phyloP scores from a whole-genome alignment of 2,113 vertebrate species.

The Phrynocephalus versicolor region DNA sequence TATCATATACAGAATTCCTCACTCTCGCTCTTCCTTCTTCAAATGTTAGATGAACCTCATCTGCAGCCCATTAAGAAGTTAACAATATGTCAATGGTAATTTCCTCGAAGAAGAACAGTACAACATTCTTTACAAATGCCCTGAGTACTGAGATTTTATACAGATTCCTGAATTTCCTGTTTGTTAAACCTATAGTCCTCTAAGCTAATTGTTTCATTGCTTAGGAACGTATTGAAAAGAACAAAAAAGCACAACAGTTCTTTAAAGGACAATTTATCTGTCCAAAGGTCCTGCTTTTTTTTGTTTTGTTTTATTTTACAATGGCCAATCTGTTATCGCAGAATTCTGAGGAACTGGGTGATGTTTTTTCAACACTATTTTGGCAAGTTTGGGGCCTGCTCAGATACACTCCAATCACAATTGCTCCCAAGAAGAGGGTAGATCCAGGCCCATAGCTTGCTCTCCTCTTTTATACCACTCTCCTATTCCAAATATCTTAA shows the following conservation, averaged over 20 bases:
- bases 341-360: not conserved
- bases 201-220: not conserved
- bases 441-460: not conserved
- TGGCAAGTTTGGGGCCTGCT: not conserved
- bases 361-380: not conserved
- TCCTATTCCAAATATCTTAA: not conserved
- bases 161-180: not conserved
- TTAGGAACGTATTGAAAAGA: not conserved
- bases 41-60: slow-evolving; percentile 95
- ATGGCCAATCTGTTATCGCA: not conserved
- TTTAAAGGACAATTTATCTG: not conserved
- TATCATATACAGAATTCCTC: slow-evolving; percentile 90
- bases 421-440: not conserved
- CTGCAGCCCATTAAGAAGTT: slow-evolving; percentile 61
- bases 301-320: too few relatives aligned
- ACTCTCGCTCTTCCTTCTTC: slow-evolving; percentile 88
- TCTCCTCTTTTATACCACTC: not conserved
- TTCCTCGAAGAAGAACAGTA: slow-evolving; percentile 6
- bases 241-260: not conserved
- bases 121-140: not conserved
- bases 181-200: not conserved
- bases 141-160: not conserved
- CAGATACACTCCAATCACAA: not conserved
- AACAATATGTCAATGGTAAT: not conserved
- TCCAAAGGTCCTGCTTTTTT: not conserved